Evolutionary conservation across 2,113 vertebrate species (phyloP), one percentile per base, ranked within the genome.

Genomic region (Anoura caudifer): DNA sequence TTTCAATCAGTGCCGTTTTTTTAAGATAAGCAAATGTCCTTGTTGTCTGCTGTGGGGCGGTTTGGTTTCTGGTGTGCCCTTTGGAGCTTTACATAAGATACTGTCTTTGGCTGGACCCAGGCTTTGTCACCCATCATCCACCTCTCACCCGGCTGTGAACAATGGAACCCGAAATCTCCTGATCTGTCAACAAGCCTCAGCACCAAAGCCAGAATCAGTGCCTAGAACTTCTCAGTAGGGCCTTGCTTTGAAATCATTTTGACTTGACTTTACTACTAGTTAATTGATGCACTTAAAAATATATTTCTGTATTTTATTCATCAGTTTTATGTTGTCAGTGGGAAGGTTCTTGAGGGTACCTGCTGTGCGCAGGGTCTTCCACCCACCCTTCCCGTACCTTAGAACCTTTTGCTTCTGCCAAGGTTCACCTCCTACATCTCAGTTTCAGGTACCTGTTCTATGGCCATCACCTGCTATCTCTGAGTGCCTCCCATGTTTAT

Each of bases 21-120:
- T 95, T 85, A 89, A 95, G 73, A 75, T 85, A 54, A 95, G 77
- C 77, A 76, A 36, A 81, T 87, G 75, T 84, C 6, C 50, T 90
- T 94, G 14, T 82, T 88, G 54, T 63, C 45, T 84, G 70, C 84
- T 67, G 3, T 84, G 28, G 41, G 38, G 11, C 26, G 61, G 5
- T 83, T 86, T 93, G 79, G 65, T 89, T 70, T 69, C 82, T 79
- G 54, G 36, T 59, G n/a, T 38, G 41, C 22, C 41, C 38, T 82
- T 91, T 85, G 1, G 14, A 84, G 26, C 38, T 61, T 72, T 73
- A 56, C 19, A 31, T 82, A 50, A n/a, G 61, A 47, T 54, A 14
- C 36, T 56, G 72, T 43, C 41, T 63, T 76, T 43, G 59, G 14
- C 36, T 87, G 43, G 33, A 45, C 38, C n/a, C 69, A 33, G 36